Percentiles rank a stretch among this genome's conserved stretches.
Evolutionary conservation across 2,113 vertebrate genomes (phyloP).

Genomic region (Cinclus mexicanus): DNA sequence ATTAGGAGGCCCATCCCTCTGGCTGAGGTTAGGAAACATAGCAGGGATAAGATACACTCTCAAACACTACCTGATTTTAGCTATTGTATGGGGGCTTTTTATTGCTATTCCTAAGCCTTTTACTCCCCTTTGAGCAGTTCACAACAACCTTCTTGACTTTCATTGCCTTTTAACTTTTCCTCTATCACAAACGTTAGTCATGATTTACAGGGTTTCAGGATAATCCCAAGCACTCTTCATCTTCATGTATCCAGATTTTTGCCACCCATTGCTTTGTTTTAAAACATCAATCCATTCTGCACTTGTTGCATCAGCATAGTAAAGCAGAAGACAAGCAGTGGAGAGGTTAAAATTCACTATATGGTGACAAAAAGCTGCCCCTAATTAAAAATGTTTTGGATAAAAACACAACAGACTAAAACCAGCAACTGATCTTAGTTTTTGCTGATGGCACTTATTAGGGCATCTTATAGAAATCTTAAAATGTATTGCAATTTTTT

Average conservation of each 20-base stretch:
- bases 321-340: neutral
- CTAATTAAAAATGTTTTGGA: neutral
- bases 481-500: neutral
- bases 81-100: neutral
- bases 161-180: conserved; percentile 27
- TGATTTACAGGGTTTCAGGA: neutral
- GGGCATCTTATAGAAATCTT: neutral
- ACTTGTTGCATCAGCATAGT: neutral
- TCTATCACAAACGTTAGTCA: neutral
- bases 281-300: neutral
- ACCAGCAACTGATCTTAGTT: neutral
- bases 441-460: neutral
- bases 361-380: neutral
- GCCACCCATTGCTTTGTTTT: neutral
- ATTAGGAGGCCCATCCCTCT: neutral
- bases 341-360: neutral
- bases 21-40: neutral
- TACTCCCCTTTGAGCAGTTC: conserved; percentile 12
- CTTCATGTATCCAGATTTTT: neutral
- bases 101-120: conserved; percentile 16
- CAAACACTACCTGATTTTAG: neutral
- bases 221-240: neutral
- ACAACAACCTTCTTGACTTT: conserved; percentile 16
- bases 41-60: neutral
- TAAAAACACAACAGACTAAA: neutral